phyloP scores from a whole-genome alignment of 2,888 invertebrate species.

The Heliconius hortense region DNA sequence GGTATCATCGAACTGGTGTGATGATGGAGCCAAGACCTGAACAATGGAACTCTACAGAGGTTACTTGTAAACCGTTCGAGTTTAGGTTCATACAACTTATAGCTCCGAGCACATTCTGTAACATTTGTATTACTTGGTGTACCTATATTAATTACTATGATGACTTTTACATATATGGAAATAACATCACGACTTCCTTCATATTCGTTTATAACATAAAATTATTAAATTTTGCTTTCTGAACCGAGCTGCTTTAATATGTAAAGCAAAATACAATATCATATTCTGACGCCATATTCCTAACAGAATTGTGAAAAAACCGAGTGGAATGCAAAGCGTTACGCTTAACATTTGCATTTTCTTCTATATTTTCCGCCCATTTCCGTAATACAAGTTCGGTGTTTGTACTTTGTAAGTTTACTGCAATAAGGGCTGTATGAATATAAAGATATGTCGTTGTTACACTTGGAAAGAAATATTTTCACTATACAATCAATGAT shows the following conservation, averaged over 20 bases:
- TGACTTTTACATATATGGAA: not conserved
- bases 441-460: not conserved
- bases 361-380: not conserved
- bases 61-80: too few species aligned
- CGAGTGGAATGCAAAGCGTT: constrained; percentile 14
- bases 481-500: not conserved
- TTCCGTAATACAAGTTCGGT: not conserved
- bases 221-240: not conserved
- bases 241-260: constrained; percentile 1
- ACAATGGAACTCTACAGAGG: too few species aligned
- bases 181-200: not conserved
- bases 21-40: too few species aligned
- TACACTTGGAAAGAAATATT: not conserved
- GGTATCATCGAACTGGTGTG: too few species aligned
- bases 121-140: too few species aligned
- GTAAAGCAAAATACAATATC: constrained; percentile 2
- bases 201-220: not conserved
- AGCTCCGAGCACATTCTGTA: too few species aligned
- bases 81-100: too few species aligned
- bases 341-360: constrained; percentile 6
- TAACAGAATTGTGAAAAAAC: constrained; percentile 4
- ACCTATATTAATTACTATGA: too few species aligned
- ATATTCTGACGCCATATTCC: not conserved
- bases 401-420: not conserved
- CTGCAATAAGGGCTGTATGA: not conserved